phyloP scores from a whole-genome alignment of 2,113 vertebrate species.

The Apodemus speciosus region DNA sequence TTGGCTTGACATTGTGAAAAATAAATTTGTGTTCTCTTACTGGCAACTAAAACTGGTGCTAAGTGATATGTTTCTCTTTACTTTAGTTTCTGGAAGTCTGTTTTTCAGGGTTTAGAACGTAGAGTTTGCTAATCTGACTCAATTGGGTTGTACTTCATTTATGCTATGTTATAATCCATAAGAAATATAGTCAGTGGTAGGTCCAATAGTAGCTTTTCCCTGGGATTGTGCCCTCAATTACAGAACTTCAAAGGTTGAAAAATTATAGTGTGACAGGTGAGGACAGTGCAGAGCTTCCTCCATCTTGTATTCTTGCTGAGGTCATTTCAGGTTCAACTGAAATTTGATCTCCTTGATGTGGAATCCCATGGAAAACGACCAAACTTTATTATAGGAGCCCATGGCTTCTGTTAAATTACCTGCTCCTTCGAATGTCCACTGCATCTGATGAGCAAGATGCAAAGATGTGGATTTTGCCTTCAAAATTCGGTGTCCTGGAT shows the following conservation, averaged over 20 bases:
- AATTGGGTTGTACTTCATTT: constrained; percentile 30
- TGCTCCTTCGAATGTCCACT: neutral
- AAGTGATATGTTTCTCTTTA: neutral
- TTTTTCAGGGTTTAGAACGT: constrained; percentile 18
- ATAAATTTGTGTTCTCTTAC: constrained; percentile 5
- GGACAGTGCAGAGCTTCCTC: too few species aligned
- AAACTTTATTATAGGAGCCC: too few species aligned
- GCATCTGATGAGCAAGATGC: neutral
- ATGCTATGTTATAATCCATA: neutral
- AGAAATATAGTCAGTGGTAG: neutral
- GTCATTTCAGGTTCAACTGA: too few species aligned
- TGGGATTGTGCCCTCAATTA: neutral
- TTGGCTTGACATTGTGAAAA: constrained; percentile 2
- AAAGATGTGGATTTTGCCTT: neutral
- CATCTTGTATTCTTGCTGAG: too few species aligned
- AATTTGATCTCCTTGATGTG: too few species aligned
- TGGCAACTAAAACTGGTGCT: constrained; percentile 20
- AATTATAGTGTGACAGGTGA: neutral
- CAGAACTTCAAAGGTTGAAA: neutral
- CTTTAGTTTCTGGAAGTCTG: constrained; percentile 6
- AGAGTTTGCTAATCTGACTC: neutral
- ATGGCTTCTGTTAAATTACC: neutral
- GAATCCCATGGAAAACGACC: too few species aligned
- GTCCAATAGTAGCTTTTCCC: neutral
- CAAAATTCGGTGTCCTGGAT: neutral